These are phyloP conservation scores for Aphis gossypii DNA, from an alignment of 1,140 invertebrate genomes.

Conservation along the genomic window DNA sequence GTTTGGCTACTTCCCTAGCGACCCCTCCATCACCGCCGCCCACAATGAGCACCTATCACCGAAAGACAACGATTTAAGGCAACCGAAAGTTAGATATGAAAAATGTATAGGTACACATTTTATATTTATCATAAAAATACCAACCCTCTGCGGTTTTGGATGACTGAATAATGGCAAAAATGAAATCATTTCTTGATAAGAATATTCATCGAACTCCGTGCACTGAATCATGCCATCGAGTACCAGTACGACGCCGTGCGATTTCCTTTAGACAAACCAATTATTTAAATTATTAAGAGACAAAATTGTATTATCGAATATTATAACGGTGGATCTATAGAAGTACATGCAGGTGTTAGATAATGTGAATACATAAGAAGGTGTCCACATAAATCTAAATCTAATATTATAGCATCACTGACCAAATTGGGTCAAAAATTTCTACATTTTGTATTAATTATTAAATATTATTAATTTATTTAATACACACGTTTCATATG, in stretches of 20 bases:
- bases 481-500: background rate
- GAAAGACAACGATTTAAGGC: background rate
- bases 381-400: background rate
- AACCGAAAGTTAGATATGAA: background rate
- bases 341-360: background rate
- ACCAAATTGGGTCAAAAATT: background rate
- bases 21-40: slow-evolving; percentile 98
- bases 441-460: background rate
- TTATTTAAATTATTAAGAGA: background rate
- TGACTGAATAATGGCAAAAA: slow-evolving; percentile 93
- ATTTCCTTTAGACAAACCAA: slow-evolving; percentile 70
- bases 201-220: slow-evolving; percentile 94
- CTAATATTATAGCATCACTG: background rate
- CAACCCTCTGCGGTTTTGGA: slow-evolving; percentile 86
- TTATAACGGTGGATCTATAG: background rate
- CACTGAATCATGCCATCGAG: slow-evolving; percentile 97
- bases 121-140: background rate
- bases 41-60: slow-evolving; percentile 84
- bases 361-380: no score
- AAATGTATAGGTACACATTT: background rate
- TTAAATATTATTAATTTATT: background rate
- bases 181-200: slow-evolving; percentile 98
- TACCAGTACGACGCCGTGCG: slow-evolving; percentile 87
- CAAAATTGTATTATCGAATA: background rate
- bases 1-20: slow-evolving; percentile 92